phyloP scores from a whole-genome alignment of 2,888 invertebrate genomes.

The Cataglyphis albicans region DNA sequence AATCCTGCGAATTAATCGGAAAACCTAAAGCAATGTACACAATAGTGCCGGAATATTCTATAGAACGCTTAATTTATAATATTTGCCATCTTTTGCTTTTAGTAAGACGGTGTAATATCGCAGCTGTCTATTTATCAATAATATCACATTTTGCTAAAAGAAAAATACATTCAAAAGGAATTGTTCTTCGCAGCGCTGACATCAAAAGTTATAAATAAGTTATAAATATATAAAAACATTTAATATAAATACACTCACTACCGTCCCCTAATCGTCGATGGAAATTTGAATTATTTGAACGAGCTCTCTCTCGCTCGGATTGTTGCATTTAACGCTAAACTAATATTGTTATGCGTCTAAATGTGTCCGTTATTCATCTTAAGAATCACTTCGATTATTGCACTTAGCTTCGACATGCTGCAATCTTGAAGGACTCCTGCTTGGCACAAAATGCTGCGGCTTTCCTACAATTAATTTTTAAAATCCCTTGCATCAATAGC shows the following conservation, averaged over 20 bases:
- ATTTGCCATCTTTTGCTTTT: conserved; percentile 20
- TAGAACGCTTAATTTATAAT: conserved; percentile 35
- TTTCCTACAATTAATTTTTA: conserved; percentile 48
- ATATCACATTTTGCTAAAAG: conserved; percentile 71
- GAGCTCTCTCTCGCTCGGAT: background rate
- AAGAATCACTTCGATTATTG: conserved; percentile 19
- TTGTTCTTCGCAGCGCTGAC: conserved; percentile 18
- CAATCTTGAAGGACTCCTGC: conserved; percentile 32
- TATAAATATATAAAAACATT: conserved; percentile 57
- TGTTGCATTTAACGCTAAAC: conserved; percentile 14
- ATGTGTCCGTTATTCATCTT: conserved; percentile 18
- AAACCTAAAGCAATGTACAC: conserved; percentile 30
- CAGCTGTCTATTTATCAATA: conserved; percentile 59
- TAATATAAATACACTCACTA: conserved; percentile 58
- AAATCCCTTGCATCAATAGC: conserved; percentile 35
- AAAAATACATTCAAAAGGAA: conserved; percentile 61
- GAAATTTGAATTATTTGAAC: conserved; percentile 35
- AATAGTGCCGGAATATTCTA: conserved; percentile 27
- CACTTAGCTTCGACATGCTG: conserved; percentile 24
- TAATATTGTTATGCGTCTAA: background rate
- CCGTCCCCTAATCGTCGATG: conserved; percentile 46
- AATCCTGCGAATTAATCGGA: background rate
- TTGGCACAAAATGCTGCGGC: conserved; percentile 52
- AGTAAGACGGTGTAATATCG: conserved; percentile 29
- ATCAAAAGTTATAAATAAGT: conserved; percentile 61